A percentile compares a stretch with the other conserved stretches of the same genome.
phyloP scores from a whole-genome alignment of 2,113 vertebrate species.

The Pontoporia blainvillei region DNA sequence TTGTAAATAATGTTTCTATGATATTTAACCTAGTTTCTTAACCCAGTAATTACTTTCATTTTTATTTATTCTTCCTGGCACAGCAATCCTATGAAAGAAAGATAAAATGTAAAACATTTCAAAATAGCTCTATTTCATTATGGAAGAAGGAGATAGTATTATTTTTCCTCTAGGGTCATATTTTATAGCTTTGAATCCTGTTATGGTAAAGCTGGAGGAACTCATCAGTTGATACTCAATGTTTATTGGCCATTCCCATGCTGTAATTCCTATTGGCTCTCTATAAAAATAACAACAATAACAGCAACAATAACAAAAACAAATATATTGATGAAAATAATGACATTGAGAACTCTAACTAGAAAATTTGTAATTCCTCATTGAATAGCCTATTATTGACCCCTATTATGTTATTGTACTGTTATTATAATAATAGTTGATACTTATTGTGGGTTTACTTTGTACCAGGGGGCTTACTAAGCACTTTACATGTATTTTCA shows the following conservation, averaged over 20 bases:
- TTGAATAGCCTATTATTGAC: background rate
- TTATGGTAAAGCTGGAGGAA: background rate
- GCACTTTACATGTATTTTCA: background rate
- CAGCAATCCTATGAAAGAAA: background rate
- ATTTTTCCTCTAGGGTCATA: background rate
- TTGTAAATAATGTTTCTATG: constrained; percentile 5
- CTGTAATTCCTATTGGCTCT: background rate
- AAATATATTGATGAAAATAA: background rate
- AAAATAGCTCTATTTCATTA: background rate
- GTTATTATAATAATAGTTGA: background rate
- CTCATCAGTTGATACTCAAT: too few relatives aligned
- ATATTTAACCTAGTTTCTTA: background rate
- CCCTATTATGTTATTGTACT: background rate
- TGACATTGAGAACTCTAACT: background rate
- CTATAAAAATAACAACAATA: background rate
- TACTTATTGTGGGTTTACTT: background rate
- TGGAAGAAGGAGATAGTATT: background rate
- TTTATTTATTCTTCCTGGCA: background rate
- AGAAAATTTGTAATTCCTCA: background rate
- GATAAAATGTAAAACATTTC: background rate
- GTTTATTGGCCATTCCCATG: background rate
- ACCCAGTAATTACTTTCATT: constrained; percentile 19
- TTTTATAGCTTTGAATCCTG: background rate
- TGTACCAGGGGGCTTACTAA: background rate
- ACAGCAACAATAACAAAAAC: background rate